Evolutionary conservation across 2,113 vertebrate species (phyloP).

Genomic region (Podocnemis expansa): DNA sequence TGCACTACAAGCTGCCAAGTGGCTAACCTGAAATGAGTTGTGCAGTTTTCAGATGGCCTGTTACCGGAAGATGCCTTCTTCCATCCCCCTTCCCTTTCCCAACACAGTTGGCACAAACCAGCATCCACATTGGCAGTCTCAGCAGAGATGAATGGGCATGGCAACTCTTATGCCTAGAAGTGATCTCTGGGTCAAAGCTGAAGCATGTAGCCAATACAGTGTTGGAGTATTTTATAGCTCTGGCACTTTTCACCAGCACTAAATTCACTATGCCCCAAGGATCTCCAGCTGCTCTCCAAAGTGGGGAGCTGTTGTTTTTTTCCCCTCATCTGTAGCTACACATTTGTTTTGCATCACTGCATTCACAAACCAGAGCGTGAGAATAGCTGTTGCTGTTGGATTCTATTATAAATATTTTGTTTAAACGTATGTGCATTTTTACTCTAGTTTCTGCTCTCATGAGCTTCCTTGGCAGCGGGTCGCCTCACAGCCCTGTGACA

Average conservation of each 20-base stretch:
- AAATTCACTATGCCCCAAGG: background rate
- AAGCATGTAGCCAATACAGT: background rate
- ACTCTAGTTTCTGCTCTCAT: background rate
- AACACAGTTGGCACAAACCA: no score
- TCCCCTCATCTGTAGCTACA: conserved; percentile 16
- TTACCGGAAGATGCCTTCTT: background rate
- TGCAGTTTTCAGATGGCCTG: background rate
- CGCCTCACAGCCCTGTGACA: background rate
- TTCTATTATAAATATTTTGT: conserved; percentile 73
- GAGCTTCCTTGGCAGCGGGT: background rate
- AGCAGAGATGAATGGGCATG: background rate
- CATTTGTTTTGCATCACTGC: conserved; percentile 73
- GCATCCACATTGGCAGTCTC: background rate
- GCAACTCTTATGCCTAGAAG: background rate
- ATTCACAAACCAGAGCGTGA: conserved; percentile 71
- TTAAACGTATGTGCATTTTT: conserved; percentile 53
- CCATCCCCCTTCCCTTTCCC: background rate
- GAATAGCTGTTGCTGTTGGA: conserved; percentile 66
- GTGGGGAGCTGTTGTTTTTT: conserved; percentile 39
- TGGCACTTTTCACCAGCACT: background rate
- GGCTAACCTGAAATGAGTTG: background rate
- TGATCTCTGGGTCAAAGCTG: background rate
- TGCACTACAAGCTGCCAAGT: background rate
- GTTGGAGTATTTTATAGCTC: conserved; percentile 6
- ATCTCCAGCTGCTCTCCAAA: conserved; percentile 52